A percentile compares a stretch with the other conserved stretches of the same genome.
phyloP scores from a whole-genome alignment of 2,888 invertebrate genomes.

The Phragmatobia fuliginosa region DNA sequence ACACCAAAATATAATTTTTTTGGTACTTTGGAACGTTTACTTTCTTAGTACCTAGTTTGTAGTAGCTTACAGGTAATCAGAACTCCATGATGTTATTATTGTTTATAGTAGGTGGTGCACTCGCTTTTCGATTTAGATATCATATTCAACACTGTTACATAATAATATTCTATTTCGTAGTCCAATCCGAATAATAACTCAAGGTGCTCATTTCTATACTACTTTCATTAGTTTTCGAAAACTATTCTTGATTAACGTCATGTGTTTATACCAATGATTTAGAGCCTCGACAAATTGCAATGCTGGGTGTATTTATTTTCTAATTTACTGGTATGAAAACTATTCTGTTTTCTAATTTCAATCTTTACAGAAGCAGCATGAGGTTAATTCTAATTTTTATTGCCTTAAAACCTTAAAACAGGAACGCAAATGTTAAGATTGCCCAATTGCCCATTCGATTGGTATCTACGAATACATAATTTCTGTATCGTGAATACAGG shows the following conservation, averaged over 20 bases:
- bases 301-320: no score
- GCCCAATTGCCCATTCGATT: no score
- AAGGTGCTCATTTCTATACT: no score
- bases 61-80: not conserved
- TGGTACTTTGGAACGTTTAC: not conserved
- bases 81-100: not conserved
- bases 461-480: not conserved
- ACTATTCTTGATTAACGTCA: no score
- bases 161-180: no score
- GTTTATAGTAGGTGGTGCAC: not conserved
- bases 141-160: not conserved
- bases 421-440: not conserved
- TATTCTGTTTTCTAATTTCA: no score
- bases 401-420: not conserved
- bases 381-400: not conserved
- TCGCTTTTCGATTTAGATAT: not conserved
- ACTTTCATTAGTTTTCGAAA: no score
- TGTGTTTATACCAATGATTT: no score
- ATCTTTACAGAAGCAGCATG: no score
- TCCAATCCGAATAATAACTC: no score
- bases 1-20: not conserved
- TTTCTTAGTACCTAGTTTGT: not conserved
- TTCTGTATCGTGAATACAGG: slow-evolving; percentile 8
- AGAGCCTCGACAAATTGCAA: no score
- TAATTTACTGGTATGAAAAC: no score